Evolutionary conservation across 2,113 vertebrate genomes (phyloP), one percentile per base, ranked within the genome.

Genomic region (Pollachius pollachius): DNA sequence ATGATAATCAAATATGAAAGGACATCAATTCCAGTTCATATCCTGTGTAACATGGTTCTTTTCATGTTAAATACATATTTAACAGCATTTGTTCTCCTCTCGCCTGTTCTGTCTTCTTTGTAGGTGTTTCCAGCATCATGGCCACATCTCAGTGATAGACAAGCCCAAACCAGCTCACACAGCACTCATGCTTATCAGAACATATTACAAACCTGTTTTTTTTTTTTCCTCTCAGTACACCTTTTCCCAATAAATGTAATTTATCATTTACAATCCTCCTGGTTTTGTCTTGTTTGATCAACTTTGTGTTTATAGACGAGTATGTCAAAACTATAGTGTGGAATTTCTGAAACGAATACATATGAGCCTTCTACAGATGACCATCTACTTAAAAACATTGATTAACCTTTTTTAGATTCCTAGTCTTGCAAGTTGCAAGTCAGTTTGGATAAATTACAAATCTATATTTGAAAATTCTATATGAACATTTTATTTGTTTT

Each of bases 121-220:
- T 80, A 92, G 93, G 93, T 81, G 93, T 94, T 3, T 93, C 93
- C 69, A 94, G 93, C 84, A 97, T 97, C 78, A 96, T 96, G 96
- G 94, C 94, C 0, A 95, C 96, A 6, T 97, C 96, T 57, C 94
- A 96, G 89, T 97, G 89, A 95, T 69, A 0, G 41, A 62, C 0
- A 27, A 25, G 30, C 62, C 60, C 11, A 64, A 48, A 48, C 41
- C 41, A 13, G 8, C 41, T 48, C 62, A 52, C 37, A 61, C 59
- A 19, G 56, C 25, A 62, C 34, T 23, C 64, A 62, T 25, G 63
- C 0, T 73, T 69, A 12, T 41, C 41, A 56, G 19, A 56, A 16
- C 23, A 30, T 70, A 63, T 30, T 13, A 15, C 30, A 57, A 59
- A 21, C 56, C 62, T n/a, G 62, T 16, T 73, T 64, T 48, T 62